Base-by-base conservation (phyloP, 2,113 vertebrate species). In the Cebus imitator region DNA sequence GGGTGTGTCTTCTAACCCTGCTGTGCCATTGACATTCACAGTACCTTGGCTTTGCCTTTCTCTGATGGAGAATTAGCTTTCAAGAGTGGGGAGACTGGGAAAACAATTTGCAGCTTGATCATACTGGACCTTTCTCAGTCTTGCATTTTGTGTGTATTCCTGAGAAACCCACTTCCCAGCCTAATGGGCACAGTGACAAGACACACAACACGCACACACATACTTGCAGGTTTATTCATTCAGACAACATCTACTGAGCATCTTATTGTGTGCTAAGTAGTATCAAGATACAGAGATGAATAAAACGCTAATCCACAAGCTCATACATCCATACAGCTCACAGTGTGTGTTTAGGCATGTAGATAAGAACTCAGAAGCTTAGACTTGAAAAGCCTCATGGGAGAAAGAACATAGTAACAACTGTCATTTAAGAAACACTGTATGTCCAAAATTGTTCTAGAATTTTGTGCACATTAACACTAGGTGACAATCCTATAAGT, bases 121-220 rank as follows among this genome's bases (percentile, higher is more conserved):
- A 45, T 13, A 61, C 35, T 37, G 58, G 27, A 21, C 48, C 14
- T 20, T 45, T n/a, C 58, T 78, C 16, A 55, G 35, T 14, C 45
- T 66, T 64, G n/a, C 7, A 13, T 82, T 21, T 40, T 25, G 8
- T 9, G 0, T 75, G 7, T 68, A 5, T 21, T 37, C 18, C 73
- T 40, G 57, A 55, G 64, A 87, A 52, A 40, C 40, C 17, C 57
- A 30, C 16, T 76, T 48, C 35, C 55, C 68, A 83, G 35, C n/a
- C 27, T 55, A 13, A 40, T n/a, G 25, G 3, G 21, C 13, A 48
- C 3, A 27, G 6, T 1, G 0, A 79, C 32, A 43, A 43, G 30
- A 10, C 55, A 95, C n/a, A 58, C 2, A 30, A 45, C 43, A 90
- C 32, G n/a, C 32, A 40, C 32, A 45, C 40, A 50, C 40, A 75